Conservation (phyloP, 37 sponge, comb jelly and placozoan species). For the Geodia barretti region DNA sequence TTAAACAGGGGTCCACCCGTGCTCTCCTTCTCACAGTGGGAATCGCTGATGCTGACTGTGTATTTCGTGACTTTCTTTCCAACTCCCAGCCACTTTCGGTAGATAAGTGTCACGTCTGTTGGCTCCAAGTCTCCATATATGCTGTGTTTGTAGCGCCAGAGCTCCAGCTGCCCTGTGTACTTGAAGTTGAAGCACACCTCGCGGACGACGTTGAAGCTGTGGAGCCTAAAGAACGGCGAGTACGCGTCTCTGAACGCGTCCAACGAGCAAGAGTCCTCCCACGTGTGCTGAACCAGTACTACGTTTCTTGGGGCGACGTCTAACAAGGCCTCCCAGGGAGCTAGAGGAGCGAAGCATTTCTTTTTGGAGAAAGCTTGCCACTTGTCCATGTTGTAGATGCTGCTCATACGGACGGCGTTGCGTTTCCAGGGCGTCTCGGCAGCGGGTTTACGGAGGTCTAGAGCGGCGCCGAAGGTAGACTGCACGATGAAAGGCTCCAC, state of each 20-base stretch:
- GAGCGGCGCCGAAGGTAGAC: neutral
- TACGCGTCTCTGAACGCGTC: neutral
- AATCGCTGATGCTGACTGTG: neutral
- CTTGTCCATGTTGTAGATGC: neutral
- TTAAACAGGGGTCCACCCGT: neutral
- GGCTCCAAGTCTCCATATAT: neutral
- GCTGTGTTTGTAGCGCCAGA: neutral
- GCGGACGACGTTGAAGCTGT: neutral
- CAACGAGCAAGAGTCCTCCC: neutral
- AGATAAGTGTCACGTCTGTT: neutral
- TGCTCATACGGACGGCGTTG: neutral
- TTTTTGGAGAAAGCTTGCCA: neutral
- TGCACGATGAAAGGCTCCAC: neutral
- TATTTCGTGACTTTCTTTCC: neutral
- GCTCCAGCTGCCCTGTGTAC: neutral
- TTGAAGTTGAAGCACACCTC: neutral
- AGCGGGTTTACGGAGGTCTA: neutral
- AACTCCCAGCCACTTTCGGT: neutral
- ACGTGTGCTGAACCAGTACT: neutral
- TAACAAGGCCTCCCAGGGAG: neutral
- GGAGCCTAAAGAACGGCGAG: neutral
- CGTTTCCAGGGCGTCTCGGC: neutral
- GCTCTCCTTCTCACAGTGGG: neutral
- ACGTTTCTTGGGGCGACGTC: neutral
- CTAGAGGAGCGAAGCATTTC: neutral